Conservation (phyloP, 2,113 vertebrate genomes). For the Scopus umbretta region DNA sequence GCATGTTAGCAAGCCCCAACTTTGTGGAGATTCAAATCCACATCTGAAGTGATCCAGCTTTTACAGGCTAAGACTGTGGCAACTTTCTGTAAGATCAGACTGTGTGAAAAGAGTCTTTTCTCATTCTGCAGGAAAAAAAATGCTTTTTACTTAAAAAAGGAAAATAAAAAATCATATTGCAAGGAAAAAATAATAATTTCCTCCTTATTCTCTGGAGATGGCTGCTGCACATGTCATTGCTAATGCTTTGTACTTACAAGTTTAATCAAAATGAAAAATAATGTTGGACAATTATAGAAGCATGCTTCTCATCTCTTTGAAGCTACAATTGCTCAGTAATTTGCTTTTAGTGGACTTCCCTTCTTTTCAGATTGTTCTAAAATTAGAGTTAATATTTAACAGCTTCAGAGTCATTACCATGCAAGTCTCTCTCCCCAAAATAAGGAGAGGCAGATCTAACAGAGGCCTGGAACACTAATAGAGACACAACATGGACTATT, state of each 20-base stretch:
- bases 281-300: slow-evolving; percentile 48
- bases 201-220: not conserved
- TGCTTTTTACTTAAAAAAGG: not conserved
- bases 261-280: slow-evolving; percentile 58
- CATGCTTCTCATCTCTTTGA: slow-evolving; percentile 55
- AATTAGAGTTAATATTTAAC: slow-evolving; percentile 43
- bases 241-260: slow-evolving; percentile 44
- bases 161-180: not conserved
- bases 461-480: not conserved
- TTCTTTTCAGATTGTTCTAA: slow-evolving; percentile 28
- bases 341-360: slow-evolving; percentile 23
- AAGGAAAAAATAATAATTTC: slow-evolving; percentile 2
- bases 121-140: not conserved
- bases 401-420: not conserved
- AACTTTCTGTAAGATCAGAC: not conserved
- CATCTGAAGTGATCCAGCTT: not conserved
- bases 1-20: not conserved
- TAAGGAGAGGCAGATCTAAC: not conserved
- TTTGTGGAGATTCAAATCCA: not conserved
- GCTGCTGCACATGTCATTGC: not conserved
- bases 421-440: not conserved
- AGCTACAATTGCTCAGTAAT: slow-evolving; percentile 36
- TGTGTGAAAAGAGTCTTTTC: not conserved
- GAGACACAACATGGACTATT: not conserved
- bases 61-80: not conserved